Conservation (phyloP, 2,888 invertebrate genomes). For the Girardia tigrina region DNA sequence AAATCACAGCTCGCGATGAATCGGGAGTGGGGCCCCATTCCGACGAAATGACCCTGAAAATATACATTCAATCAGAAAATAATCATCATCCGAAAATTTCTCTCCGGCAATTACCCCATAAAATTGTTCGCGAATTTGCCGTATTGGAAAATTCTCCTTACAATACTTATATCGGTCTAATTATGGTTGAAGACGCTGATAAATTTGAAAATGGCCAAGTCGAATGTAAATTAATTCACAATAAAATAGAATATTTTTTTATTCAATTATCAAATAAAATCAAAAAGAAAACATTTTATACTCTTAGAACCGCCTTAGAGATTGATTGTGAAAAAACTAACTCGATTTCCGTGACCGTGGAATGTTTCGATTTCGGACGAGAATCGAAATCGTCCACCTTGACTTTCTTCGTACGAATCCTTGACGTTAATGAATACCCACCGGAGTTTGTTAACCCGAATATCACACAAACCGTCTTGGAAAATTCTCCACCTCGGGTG, state of each 20-base stretch:
- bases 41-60: conserved; percentile 6
- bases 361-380: not conserved
- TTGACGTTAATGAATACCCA: not conserved
- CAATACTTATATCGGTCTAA: not conserved
- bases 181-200: not conserved
- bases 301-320: not conserved
- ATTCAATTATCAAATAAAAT: not conserved
- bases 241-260: not conserved
- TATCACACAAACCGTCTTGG: not conserved
- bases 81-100: not conserved
- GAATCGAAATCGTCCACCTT: not conserved
- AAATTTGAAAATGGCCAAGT: conserved; percentile 5
- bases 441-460: not conserved
- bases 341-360: not conserved
- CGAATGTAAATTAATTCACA: not conserved
- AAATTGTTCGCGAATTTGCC: not conserved
- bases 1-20: not conserved
- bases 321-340: not conserved
- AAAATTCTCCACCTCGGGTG: conserved; percentile 14
- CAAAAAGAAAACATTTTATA: not conserved
- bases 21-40: not conserved
- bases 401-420: not conserved
- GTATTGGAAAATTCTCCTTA: not conserved
- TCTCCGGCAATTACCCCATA: not conserved
- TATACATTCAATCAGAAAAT: not conserved